Evolutionary conservation across 2,888 invertebrate genomes (phyloP).

Genomic region (Drosophila anomalipes): DNA sequence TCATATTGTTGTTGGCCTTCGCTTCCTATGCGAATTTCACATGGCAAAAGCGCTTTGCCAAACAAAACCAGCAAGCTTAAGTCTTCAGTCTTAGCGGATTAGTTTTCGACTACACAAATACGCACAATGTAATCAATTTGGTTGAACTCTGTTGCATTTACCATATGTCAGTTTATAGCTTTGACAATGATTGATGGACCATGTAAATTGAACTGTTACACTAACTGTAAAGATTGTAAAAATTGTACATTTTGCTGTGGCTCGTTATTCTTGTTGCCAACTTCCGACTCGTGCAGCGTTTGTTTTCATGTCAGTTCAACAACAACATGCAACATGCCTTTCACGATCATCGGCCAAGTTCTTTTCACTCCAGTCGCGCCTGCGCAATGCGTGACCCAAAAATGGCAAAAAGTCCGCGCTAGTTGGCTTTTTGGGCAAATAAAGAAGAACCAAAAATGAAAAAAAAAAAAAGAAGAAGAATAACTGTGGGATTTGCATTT

Average conservation of each 20-base stretch:
- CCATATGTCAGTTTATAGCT: constrained; percentile 24
- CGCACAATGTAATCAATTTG: constrained; percentile 54
- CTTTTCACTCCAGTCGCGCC: constrained; percentile 30
- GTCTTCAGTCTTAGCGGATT: constrained; percentile 62
- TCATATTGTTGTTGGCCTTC: constrained; percentile 11
- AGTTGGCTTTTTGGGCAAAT: constrained; percentile 30
- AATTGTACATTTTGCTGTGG: neutral
- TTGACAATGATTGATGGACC: constrained; percentile 60
- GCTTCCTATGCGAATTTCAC: constrained; percentile 43
- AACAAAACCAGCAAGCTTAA: constrained; percentile 29
- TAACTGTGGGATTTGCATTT: constrained; percentile 56
- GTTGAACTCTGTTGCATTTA: constrained; percentile 21
- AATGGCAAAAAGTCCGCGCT: constrained; percentile 48
- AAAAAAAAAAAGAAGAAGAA: neutral
- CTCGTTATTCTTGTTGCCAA: constrained; percentile 42
- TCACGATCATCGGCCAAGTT: constrained; percentile 35
- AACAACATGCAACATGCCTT: constrained; percentile 17
- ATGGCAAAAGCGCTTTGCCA: constrained; percentile 26
- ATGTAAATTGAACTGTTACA: constrained; percentile 55
- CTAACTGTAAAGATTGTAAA: constrained; percentile 28
- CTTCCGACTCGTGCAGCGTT: constrained; percentile 58
- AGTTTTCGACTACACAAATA: constrained; percentile 42
- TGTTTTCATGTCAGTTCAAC: constrained; percentile 37
- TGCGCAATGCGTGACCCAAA: constrained; percentile 57
- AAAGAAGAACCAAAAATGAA: constrained; percentile 21